phyloP scores from a whole-genome alignment of 2,888 invertebrate species.

The Troides oblongomaculatus region DNA sequence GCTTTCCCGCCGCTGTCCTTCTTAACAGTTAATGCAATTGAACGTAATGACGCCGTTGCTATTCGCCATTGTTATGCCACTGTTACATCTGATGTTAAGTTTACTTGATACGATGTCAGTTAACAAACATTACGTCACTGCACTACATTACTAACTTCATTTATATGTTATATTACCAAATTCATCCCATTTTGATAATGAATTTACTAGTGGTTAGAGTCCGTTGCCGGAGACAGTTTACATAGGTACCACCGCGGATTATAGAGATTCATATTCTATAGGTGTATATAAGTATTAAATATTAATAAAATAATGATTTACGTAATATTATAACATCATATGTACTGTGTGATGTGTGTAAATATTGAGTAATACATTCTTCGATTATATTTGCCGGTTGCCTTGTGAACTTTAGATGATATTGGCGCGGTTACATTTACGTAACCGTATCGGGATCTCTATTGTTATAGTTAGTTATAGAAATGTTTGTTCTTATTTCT shows the following conservation, averaged over 20 bases:
- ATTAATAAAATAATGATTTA: too few species aligned
- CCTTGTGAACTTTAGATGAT: neutral
- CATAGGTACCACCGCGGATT: too few species aligned
- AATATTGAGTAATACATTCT: too few species aligned
- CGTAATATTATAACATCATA: too few species aligned
- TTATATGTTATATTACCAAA: neutral
- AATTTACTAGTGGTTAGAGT: too few species aligned
- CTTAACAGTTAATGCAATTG: slow-evolving; percentile 22
- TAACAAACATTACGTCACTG: neutral
- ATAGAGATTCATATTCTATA: too few species aligned
- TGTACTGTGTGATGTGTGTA: too few species aligned
- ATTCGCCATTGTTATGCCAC: slow-evolving; percentile 2
- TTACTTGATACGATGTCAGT: neutral
- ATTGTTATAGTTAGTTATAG: slow-evolving; percentile 4
- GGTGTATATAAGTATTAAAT: too few species aligned
- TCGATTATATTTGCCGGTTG: neutral
- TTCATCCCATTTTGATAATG: too few species aligned
- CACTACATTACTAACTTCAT: too few species aligned
- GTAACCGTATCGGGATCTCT: neutral
- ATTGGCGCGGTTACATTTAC: neutral
- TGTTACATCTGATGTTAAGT: slow-evolving; percentile 6
- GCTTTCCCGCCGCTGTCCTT: slow-evolving; percentile 13
- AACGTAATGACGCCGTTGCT: slow-evolving; percentile 6
- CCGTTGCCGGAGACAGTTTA: too few species aligned
- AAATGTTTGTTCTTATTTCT: slow-evolving; percentile 8